Evolutionary conservation across 1,140 invertebrate genomes (phyloP), one percentile per base, ranked within the genome.

Genomic region (Tachypleus tridentatus): DNA sequence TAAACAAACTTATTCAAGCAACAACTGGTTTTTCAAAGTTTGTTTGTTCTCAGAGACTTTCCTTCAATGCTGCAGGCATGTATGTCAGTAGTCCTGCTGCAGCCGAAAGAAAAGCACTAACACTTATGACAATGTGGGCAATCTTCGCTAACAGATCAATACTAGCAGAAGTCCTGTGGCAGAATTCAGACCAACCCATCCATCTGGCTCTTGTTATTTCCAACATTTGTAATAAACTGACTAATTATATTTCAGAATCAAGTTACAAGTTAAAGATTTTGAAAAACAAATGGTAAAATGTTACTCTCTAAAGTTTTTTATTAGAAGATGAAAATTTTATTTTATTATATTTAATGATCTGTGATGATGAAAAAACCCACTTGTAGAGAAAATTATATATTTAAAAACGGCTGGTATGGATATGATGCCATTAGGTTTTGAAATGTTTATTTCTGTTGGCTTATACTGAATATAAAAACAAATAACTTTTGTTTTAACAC

Each of bases 131-230:
- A 48, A 64, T 77, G 9, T 78, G 76, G 76, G 74, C 76, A n/a
- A 75, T 76, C 9, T 66, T 78, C 51, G 67, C 64, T 3, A 65
- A 70, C 54, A 58, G 62, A 5, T n/a, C 61, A 5, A 74, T 76
- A 63, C 67, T 79, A 56, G 76, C 75, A 1, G 77, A 77, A 61
- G 62, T 76, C 3, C 63, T 79, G 10, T 78, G 77, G 77, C 74
- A 74, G 60, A 70, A 72, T 56, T 73, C 76, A 63, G 76, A 77
- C 54, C 75, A 78, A 50, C 78, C 78, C 3, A 76, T 79, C 10
- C 75, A 77, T 49, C 63, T 78, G 51, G 77, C 77, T 47, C 66
- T 79, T 2, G 73, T 78, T 47, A 69, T 74, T 56, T 69, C 70
- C 10, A 68, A 72, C 61, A 66, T 73, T 7, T 74, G 71, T 60